Conservation (phyloP, 2,888 invertebrate species). For the Polyommatus iphigenia region DNA sequence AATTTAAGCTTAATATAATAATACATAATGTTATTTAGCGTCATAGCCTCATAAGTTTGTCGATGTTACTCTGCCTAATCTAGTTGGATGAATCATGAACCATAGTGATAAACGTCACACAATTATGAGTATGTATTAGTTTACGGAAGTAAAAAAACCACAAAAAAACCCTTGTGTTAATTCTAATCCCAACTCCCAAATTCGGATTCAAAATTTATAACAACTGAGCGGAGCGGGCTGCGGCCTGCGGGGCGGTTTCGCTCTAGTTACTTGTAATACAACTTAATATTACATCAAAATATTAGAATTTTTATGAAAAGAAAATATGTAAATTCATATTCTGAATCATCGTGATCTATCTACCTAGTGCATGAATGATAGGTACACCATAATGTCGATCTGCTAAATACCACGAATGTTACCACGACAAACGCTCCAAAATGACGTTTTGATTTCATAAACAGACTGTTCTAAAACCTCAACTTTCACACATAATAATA, state of each 20-base stretch:
- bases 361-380: neutral
- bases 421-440: neutral
- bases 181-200: neutral
- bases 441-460: neutral
- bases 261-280: too few relatives aligned
- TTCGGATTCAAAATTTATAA: neutral
- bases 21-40: neutral
- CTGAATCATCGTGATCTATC: too few relatives aligned
- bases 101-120: neutral
- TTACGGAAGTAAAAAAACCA: neutral
- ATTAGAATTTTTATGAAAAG: too few relatives aligned
- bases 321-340: too few relatives aligned
- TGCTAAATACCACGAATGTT: neutral
- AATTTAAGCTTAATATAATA: neutral
- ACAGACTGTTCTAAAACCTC: too few relatives aligned
- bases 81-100: conserved; percentile 8
- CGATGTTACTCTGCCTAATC: neutral
- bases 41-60: conserved; percentile 3
- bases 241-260: too few relatives aligned
- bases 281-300: too few relatives aligned
- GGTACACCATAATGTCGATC: neutral
- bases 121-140: neutral
- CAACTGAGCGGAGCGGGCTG: too few relatives aligned
- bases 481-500: too few relatives aligned
- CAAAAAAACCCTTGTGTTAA: neutral